These are phyloP conservation scores for Clitarchus hookeri DNA, from an alignment of 2,888 invertebrate species.

Conservation along the genomic window DNA sequence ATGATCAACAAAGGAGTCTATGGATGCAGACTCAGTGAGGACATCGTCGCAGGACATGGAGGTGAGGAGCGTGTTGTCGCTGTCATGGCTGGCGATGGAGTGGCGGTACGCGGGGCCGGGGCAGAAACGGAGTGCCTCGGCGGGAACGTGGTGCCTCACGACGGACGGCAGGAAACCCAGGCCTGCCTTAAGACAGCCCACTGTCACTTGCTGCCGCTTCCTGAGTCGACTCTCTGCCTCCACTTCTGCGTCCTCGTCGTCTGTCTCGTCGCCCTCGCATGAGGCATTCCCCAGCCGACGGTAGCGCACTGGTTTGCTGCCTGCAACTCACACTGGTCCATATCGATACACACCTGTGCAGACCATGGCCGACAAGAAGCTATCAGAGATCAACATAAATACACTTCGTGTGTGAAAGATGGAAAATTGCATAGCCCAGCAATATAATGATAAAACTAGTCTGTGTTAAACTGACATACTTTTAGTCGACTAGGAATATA, in stretches of 20 bases:
- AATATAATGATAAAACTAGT: no score
- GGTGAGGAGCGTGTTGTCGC: constrained; percentile 22
- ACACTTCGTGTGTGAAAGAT: no score
- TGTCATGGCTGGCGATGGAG: not conserved
- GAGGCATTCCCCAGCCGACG: constrained; percentile 17
- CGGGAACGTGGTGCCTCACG: constrained; percentile 41
- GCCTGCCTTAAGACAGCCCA: constrained; percentile 53
- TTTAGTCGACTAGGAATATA: no score
- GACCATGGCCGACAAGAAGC: no score
- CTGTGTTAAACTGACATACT: no score
- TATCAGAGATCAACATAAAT: no score
- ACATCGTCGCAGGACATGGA: constrained; percentile 24
- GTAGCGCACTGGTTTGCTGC: constrained; percentile 38
- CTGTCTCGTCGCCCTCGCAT: not conserved
- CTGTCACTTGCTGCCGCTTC: constrained; percentile 45
- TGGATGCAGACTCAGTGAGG: not conserved
- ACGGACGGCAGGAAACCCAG: constrained; percentile 60
- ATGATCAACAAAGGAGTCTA: constrained; percentile 4
- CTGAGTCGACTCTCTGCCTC: not conserved
- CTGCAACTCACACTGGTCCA: constrained; percentile 40
- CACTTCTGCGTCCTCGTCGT: constrained; percentile 45
- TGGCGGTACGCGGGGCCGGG: constrained; percentile 17
- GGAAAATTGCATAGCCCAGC: no score
- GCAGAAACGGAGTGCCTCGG: constrained; percentile 28
- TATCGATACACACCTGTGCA: no score